Base-by-base conservation (phyloP, 30 jellyfish, hydroid and myxozoan species). In the Turritopsis dohrnii region DNA sequence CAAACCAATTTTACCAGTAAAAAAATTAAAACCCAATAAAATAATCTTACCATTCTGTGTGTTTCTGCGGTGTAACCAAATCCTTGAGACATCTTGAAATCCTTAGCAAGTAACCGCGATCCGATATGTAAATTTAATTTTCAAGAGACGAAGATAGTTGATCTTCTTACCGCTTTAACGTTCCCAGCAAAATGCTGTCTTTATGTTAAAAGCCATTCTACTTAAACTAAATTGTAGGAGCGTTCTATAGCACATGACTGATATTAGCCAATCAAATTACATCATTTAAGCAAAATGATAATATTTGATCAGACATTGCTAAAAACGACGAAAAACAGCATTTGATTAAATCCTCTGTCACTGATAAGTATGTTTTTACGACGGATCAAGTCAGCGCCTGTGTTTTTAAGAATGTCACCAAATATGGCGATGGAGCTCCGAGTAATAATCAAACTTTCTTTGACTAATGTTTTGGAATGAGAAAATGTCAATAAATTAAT, bases 1-100 rank as follows among this genome's bases (percentile, higher is more conserved):
- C n/a, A n/a, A n/a, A n/a, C n/a, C n/a, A n/a, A n/a, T n/a, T n/a
- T n/a, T n/a, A n/a, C n/a, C n/a, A n/a, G n/a, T n/a, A n/a, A n/a
- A n/a, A n/a, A 41, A 41, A 41, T 13, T 41, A 41, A 41, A 41
- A 41, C 60, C 9, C 60, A 41, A 41, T 3, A 41, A 41, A n/a
- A n/a, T n/a, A 13, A 3, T 5, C 84, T 89, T 30, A 88, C 90
- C 80, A 81, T 92, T 76, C 88, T 79, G 29, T 79, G 83, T 1
- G 96, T 88, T 79, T 92, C 98, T 8, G 96, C 96, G 7, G 96
- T 92, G 41, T 87, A 69, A n/a, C 98, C 98, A 74, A 87, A 92
- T 83, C 98, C 98, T 73, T 88, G 60, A 41, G 60, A 41, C 60
- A 41, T 41, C 60, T 41, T 41, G 13, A 41, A 41, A 5, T 41